Evolutionary conservation across 2,888 invertebrate genomes (phyloP).

Genomic region (Norana najaformis): DNA sequence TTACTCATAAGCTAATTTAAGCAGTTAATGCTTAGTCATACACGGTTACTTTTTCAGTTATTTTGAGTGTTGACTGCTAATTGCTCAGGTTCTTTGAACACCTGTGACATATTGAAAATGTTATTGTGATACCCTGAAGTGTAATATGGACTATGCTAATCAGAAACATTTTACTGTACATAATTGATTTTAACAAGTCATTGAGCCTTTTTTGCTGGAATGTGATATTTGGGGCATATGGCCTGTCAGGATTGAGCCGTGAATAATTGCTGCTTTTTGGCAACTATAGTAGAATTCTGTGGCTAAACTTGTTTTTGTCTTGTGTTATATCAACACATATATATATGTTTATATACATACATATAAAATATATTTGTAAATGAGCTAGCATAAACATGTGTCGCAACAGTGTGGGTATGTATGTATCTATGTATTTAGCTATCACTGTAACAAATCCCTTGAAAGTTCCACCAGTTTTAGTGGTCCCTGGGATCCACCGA

Average conservation of each 20-base stretch:
- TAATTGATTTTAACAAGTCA: no score
- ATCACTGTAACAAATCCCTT: no score
- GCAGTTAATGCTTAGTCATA: neutral
- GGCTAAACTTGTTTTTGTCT: neutral
- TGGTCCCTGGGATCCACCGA: no score
- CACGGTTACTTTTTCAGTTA: neutral
- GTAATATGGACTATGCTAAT: no score
- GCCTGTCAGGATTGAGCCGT: no score
- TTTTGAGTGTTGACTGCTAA: neutral
- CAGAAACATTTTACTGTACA: no score
- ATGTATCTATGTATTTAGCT: no score
- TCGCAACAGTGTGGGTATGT: no score
- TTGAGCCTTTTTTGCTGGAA: no score
- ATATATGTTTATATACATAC: neutral
- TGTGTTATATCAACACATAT: neutral
- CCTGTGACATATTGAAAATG: neutral
- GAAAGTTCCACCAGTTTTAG: no score
- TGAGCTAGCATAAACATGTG: no score
- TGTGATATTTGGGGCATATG: no score
- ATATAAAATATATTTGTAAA: neutral
- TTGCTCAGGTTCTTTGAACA: neutral
- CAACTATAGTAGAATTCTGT: neutral
- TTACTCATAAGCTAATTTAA: neutral
- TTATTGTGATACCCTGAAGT: neutral
- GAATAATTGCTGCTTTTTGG: neutral